Percentiles rank a stretch among this genome's conserved stretches.
Evolutionary conservation across 1,140 invertebrate genomes (phyloP).

Genomic region (Pseudachorutes palmiensis): DNA sequence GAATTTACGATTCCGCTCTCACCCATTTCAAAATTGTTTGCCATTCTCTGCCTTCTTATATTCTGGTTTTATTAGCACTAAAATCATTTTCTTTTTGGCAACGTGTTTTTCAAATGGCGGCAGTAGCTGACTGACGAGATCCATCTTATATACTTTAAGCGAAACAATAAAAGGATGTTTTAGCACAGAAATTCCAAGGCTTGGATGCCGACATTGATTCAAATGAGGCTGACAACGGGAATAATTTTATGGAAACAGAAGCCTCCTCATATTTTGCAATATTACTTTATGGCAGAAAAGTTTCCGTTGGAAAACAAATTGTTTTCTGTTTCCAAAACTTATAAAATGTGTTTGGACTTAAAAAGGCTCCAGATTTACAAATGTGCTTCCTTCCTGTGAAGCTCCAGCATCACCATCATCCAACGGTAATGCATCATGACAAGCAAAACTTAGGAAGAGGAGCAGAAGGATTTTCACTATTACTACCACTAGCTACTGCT

Average conservation of each 20-base stretch:
- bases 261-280: background rate
- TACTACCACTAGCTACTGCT: background rate
- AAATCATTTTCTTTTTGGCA: too few relatives aligned
- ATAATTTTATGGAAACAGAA: background rate
- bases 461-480: constrained; percentile 1
- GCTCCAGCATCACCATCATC: background rate
- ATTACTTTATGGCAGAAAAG: background rate
- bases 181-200: too few relatives aligned
- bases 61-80: too few relatives aligned
- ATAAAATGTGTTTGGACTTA: background rate
- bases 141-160: too few relatives aligned
- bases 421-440: background rate
- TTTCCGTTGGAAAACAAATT: background rate
- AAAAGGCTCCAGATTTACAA: background rate
- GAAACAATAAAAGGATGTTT: too few relatives aligned
- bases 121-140: too few relatives aligned
- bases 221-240: background rate
- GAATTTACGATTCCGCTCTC: background rate
- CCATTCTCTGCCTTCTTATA: too few relatives aligned
- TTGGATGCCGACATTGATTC: constrained; percentile 12
- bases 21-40: too few relatives aligned
- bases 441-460: too few relatives aligned
- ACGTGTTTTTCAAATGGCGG: too few relatives aligned
- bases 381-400: background rate
- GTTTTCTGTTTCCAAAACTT: constrained; percentile 8